A percentile compares a stretch with the other conserved stretches of the same genome.
Evolutionary conservation across 2,797 vertebrate species (phyloP).

Genomic region (Esox masquinongy): DNA sequence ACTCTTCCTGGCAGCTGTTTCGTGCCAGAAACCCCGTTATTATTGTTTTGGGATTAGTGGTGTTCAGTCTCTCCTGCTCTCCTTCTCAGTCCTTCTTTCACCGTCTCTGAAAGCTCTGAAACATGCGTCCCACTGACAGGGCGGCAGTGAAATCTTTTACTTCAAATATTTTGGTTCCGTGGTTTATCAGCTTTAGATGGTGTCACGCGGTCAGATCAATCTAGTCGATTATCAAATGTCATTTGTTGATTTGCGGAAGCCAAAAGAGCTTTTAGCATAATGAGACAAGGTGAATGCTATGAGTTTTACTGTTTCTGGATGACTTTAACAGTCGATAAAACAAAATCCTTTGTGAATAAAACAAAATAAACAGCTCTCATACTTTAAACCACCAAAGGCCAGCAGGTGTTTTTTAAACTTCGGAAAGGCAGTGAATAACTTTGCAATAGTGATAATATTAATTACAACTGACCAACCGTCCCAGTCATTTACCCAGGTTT

Average conservation of each 20-base stretch:
- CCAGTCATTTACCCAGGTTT: slow-evolving; percentile 1
- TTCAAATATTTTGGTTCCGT: slow-evolving; percentile 44
- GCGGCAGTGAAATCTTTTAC: slow-evolving; percentile 25
- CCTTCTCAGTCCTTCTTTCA: neutral
- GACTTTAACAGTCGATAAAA: slow-evolving; percentile 12
- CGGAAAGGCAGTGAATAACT: slow-evolving; percentile 1
- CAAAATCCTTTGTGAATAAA: slow-evolving; percentile 34
- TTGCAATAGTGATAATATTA: neutral
- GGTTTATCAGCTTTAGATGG: slow-evolving; percentile 34
- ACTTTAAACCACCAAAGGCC: neutral
- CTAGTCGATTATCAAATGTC: slow-evolving; percentile 33
- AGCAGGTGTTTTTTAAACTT: neutral
- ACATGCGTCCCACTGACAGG: neutral
- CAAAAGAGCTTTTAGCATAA: slow-evolving; percentile 61
- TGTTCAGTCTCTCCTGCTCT: neutral
- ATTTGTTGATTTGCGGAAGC: slow-evolving; percentile 37
- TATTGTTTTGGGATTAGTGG: slow-evolving; percentile 5
- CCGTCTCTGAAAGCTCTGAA: neutral
- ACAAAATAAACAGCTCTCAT: slow-evolving; percentile 16
- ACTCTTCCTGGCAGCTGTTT: neutral
- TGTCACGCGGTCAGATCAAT: slow-evolving; percentile 28
- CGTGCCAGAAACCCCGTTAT: slow-evolving; percentile 1
- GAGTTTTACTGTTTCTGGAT: slow-evolving; percentile 34
- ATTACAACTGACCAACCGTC: slow-evolving; percentile 15
- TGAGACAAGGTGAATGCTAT: slow-evolving; percentile 13